phyloP scores from a whole-genome alignment of 2,888 invertebrate genomes.

The Clostera curtula region DNA sequence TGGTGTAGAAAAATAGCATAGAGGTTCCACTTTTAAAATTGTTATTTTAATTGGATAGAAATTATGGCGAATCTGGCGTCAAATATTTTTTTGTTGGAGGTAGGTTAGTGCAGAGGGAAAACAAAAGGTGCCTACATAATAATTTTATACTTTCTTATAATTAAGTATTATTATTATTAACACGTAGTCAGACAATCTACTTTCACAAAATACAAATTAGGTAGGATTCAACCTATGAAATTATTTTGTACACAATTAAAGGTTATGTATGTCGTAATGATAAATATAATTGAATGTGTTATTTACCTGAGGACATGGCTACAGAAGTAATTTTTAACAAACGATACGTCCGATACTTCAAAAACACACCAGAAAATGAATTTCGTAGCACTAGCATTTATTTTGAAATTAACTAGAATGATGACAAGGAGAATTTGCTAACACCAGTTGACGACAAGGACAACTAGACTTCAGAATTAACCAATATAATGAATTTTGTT shows the following conservation, averaged over 20 bases:
- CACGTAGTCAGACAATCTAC: too few relatives aligned
- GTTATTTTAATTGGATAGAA: too few relatives aligned
- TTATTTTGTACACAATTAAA: slow-evolving; percentile 1
- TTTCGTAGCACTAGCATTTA: slow-evolving; percentile 51
- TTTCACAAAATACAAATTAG: too few relatives aligned
- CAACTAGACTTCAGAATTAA: slow-evolving; percentile 2
- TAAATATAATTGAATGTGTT: slow-evolving; percentile 4
- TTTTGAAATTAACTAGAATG: slow-evolving; percentile 18
- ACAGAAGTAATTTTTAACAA: slow-evolving; percentile 26
- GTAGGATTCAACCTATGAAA: too few relatives aligned
- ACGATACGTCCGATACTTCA: slow-evolving; percentile 26
- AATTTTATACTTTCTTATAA: too few relatives aligned
- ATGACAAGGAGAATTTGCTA: slow-evolving; percentile 12
- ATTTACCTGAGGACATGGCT: slow-evolving; percentile 45
- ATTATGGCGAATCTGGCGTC: slow-evolving; percentile 5
- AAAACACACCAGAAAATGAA: slow-evolving; percentile 27
- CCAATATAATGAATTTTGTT: slow-evolving; percentile 10
- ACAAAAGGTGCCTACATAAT: too few relatives aligned
- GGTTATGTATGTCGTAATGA: slow-evolving; percentile 9
- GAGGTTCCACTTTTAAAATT: too few relatives aligned
- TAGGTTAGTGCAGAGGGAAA: too few relatives aligned
- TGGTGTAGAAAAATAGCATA: too few relatives aligned
- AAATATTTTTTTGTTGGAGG: slow-evolving; percentile 3
- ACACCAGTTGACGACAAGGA: slow-evolving; percentile 8
- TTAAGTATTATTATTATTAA: too few relatives aligned